Percentiles rank a stretch among this genome's conserved stretches.
phyloP scores from a whole-genome alignment of 2,797 vertebrate genomes.

The Phaenicophaeus curvirostris region DNA sequence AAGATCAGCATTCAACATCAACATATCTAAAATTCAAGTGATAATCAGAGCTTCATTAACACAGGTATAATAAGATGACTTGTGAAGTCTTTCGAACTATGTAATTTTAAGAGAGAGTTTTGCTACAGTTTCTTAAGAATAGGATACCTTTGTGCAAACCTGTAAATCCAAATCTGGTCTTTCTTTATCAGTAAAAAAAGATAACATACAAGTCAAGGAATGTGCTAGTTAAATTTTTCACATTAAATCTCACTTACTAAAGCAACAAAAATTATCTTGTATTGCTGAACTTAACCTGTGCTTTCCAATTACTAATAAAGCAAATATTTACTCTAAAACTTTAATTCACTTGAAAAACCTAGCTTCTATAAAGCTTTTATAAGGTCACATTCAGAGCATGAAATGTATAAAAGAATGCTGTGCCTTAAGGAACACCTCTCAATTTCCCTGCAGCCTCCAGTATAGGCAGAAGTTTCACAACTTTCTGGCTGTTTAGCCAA shows the following conservation, averaged over 20 bases:
- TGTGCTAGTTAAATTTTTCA: background rate
- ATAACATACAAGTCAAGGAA: background rate
- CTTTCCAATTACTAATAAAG: background rate
- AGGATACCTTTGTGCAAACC: background rate
- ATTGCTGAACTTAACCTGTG: background rate
- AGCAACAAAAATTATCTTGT: background rate
- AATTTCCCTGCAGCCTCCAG: slow-evolving; percentile 3
- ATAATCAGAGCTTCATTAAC: background rate
- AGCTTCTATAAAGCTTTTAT: background rate
- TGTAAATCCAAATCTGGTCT: background rate
- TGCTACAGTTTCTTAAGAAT: background rate
- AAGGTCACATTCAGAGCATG: background rate
- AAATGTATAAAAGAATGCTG: background rate
- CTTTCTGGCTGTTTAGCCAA: background rate
- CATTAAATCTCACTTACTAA: background rate
- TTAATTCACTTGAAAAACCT: background rate
- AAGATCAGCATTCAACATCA: background rate
- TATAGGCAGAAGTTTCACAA: background rate
- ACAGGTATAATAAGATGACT: background rate
- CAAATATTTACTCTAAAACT: background rate
- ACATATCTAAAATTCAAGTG: background rate
- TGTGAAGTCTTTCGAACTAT: background rate
- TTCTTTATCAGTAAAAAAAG: background rate
- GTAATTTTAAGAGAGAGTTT: background rate
- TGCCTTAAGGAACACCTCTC: background rate